Conservation (phyloP, 2,113 vertebrate species). For the Delphinus delphis region DNA sequence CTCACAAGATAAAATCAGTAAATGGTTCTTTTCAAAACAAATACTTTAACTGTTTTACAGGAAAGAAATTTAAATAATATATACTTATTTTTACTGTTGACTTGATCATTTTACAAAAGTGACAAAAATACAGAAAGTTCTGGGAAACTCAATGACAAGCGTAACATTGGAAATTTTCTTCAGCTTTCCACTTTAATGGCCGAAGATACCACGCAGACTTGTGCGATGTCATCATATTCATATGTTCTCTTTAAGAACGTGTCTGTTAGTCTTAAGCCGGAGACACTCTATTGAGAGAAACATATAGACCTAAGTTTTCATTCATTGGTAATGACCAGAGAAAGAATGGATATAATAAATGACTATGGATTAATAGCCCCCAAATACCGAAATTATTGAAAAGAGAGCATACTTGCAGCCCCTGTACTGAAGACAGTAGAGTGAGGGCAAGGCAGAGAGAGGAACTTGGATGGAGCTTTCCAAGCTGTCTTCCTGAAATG, state of each 20-base stretch:
- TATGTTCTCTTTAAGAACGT: constrained; percentile 98
- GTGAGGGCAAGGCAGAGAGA: constrained; percentile 94
- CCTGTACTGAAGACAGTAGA: constrained; percentile 94
- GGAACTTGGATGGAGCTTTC: constrained; percentile 93
- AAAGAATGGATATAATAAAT: neutral
- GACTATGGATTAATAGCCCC: neutral
- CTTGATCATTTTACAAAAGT: constrained; percentile 50
- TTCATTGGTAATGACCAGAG: constrained; percentile 8
- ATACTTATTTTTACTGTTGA: constrained; percentile 53
- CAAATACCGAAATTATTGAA: neutral
- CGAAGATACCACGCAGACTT: constrained; percentile 96
- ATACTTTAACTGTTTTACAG: constrained; percentile 56
- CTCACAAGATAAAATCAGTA: constrained; percentile 56
- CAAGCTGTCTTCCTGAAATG: constrained; percentile 94
- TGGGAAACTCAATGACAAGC: constrained; percentile 39
- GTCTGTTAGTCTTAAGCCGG: constrained; percentile 95
- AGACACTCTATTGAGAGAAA: constrained; percentile 90
- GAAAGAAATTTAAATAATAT: constrained; percentile 74
- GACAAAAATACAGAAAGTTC: constrained; percentile 74
- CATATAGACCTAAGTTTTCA: constrained; percentile 43
- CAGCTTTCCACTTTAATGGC: constrained; percentile 87
- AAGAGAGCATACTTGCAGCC: constrained; percentile 89
- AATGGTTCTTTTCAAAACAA: constrained; percentile 68
- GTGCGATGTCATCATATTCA: constrained; percentile 97
- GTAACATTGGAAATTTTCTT: constrained; percentile 59